Base-by-base conservation (phyloP, 1,140 invertebrate genomes). In the Bombus vancouverensis region DNA sequence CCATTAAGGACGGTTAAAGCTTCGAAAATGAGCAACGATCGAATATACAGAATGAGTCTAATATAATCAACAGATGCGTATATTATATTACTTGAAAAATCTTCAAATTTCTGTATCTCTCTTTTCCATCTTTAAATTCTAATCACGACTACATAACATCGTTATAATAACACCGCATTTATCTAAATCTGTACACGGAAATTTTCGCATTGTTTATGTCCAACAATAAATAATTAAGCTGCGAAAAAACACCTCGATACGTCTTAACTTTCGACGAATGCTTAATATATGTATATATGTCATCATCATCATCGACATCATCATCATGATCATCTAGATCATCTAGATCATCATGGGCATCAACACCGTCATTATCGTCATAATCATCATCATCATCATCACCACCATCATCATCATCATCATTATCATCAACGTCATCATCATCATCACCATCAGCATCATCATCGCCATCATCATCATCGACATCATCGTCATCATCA, bases 11-110 rank as follows among this genome's bases (percentile, higher is more conserved):
- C 79, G 68, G 76, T 89, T 80, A 89, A 89, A 89, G 80, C 34
- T 85, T 82, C 76, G 66, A 79, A 72, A 89, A 70, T 81, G 79
- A 85, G 79, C 78, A 85, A 81, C 84, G 83, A 84, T 72, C 83
- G 79, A 81, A 73, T 44, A 81, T 85, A 85, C 77, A 85, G 83
- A 85, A 85, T 68, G 79, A 85, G 59, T 81, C 71, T 85, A 81
- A 81, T 70, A 73, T 85, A 80, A 85, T 37, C 83, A 85, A 85
- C 83, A 88, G 65, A 84, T 42, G 39, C 66, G 77, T 79, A 77
- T 77, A 74, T 82, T 74, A 81, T 71, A 74, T 85, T 37, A 66
- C 39, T 78, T 75, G 25, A n/a, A 18, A 81, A 88, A 78, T 89
- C 34, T 57, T 84, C 59, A 85, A 66, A 88, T 72, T 84, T 75